These are phyloP conservation scores for Tapirus indicus DNA, from an alignment of 2,797 vertebrate genomes.

Conservation along the genomic window DNA sequence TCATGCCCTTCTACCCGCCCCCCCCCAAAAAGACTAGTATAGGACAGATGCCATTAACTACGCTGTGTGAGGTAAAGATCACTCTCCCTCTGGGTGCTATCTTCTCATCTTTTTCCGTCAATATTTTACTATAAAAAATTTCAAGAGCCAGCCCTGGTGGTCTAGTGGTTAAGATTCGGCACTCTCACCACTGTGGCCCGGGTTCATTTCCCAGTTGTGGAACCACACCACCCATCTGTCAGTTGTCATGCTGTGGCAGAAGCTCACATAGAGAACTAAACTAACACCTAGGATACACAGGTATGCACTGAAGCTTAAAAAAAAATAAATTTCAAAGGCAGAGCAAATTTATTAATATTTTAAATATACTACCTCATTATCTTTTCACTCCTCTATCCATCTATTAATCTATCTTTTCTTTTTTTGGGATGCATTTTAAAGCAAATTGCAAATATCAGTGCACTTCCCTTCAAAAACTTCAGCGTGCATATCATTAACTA, in stretches of 20 bases:
- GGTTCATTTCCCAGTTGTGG: too few species aligned
- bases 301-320: too few species aligned
- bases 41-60: neutral
- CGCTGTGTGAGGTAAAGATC: neutral
- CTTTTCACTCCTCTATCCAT: neutral
- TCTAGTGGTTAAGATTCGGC: too few species aligned
- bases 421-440: neutral
- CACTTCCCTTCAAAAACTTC: neutral
- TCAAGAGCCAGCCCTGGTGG: too few species aligned
- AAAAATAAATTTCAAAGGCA: neutral
- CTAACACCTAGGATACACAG: too few species aligned
- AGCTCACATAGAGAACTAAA: too few species aligned
- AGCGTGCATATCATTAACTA: neutral
- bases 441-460: neutral
- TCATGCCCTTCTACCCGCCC: fast-evolving
- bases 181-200: too few species aligned
- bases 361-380: neutral
- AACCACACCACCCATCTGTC: too few species aligned
- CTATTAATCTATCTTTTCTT: neutral
- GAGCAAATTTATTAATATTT: neutral
- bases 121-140: slow-evolving; percentile 43
- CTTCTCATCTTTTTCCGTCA: neutral
- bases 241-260: too few species aligned
- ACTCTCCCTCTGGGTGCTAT: neutral
- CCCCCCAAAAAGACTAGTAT: neutral